Evolutionary conservation across 2,113 vertebrate genomes (phyloP).

Genomic region (Morone chrysops): DNA sequence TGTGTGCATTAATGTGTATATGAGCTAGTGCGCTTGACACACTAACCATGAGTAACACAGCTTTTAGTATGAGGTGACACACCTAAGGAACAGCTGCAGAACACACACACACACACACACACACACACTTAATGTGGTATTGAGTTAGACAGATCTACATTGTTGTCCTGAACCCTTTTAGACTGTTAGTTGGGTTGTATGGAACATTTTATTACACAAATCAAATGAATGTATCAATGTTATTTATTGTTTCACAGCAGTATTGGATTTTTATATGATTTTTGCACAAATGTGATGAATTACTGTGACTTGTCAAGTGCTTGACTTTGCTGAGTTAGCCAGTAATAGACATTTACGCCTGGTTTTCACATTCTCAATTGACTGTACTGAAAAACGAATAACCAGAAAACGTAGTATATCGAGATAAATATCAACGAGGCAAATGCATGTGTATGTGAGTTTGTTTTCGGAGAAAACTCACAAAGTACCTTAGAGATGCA

Average conservation of each 20-base stretch:
- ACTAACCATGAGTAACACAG: neutral
- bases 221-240: neutral
- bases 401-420: too few species aligned
- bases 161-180: neutral
- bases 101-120: neutral
- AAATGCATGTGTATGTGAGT: too few species aligned
- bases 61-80: slow-evolving; percentile 13
- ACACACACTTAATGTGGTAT: neutral
- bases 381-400: too few species aligned
- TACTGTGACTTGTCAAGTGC: neutral
- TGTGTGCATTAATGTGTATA: neutral
- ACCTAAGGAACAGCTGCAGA: slow-evolving; percentile 28
- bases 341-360: neutral
- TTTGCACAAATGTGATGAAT: neutral
- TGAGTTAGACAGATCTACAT: neutral
- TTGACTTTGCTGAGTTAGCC: neutral
- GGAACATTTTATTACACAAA: neutral
- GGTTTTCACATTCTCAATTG: too few species aligned
- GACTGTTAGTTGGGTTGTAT: neutral
- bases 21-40: neutral
- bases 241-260: neutral
- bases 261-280: neutral
- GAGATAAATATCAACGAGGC: neutral
- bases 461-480: neutral
- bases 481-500: neutral